Evolutionary conservation across 2,888 invertebrate genomes (phyloP).

Genomic region (Herminia tarsipennalis): DNA sequence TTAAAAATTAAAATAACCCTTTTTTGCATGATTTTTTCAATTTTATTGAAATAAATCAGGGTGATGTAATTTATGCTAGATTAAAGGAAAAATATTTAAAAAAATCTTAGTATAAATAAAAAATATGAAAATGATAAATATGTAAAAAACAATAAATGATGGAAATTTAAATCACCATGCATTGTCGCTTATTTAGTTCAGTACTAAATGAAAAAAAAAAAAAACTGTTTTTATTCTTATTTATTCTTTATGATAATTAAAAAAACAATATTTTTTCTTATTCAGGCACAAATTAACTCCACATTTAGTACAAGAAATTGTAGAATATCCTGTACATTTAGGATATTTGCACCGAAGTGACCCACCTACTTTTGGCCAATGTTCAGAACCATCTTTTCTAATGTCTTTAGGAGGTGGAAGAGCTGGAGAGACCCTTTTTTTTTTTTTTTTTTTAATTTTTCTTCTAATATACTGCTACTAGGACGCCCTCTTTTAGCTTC

Average conservation of each 20-base stretch:
- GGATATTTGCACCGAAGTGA: constrained; percentile 57
- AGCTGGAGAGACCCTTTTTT: constrained; percentile 53
- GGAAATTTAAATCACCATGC: too few relatives aligned
- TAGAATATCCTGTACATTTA: constrained; percentile 57
- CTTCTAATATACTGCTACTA: constrained; percentile 50
- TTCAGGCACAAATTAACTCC: constrained; percentile 26
- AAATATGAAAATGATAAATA: too few relatives aligned
- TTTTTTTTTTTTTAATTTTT: constrained; percentile 49
- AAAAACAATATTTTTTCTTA: constrained; percentile 28
- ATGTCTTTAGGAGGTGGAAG: constrained; percentile 56
- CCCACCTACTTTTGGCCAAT: constrained; percentile 58
- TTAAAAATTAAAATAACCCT: too few relatives aligned
- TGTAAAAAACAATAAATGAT: too few relatives aligned
- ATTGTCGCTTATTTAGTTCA: constrained; percentile 28
- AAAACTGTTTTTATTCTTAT: constrained; percentile 23
- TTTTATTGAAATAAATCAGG: too few relatives aligned
- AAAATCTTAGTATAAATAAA: too few relatives aligned
- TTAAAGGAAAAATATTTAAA: too few relatives aligned
- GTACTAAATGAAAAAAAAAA: constrained; percentile 36
- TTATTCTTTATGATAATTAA: constrained; percentile 51
- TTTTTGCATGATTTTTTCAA: too few relatives aligned
- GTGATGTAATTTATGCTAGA: too few relatives aligned
- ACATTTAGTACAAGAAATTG: constrained; percentile 43
- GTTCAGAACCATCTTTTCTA: constrained; percentile 55
- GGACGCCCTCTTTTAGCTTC: constrained; percentile 54